Evolutionary conservation across 2,888 invertebrate species (phyloP), one percentile per base, ranked within the genome.

Genomic region (Volucella bombylans): DNA sequence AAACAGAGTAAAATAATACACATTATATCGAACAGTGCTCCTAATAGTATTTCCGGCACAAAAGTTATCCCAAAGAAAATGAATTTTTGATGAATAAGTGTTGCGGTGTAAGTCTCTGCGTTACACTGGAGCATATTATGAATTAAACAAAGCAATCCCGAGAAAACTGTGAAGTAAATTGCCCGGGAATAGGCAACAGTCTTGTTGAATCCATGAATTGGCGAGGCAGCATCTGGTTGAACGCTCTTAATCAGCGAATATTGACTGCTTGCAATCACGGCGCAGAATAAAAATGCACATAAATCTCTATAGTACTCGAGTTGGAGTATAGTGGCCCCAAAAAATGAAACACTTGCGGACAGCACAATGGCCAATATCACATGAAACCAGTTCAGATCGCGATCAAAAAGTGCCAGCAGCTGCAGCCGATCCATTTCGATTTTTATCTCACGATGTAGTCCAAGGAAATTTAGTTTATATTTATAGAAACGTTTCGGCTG

Each of bases 151-250:
- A 94, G 87, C 85, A 94, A 89, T 0, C 92, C 93, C 8, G 95
- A 94, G 89, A 96, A 96, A 50, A 98, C 89, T 88, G 97, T 97
- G 90, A 98, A 99, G 92, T 99, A 99, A 14, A 98, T 96, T 6
- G 99, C 97, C 83, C 98, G 94, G 23, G 97, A 97, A 91, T 97
- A 98, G 45, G 97, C 96, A 47, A 98, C 97, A 88, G 98, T 95
- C 88, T 97, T 95, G 91, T 99, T 99, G 90, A 98, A 99, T 11
- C 99, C 99, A 91, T 99, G 99, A 49, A 98, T 98, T 0, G 99
- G 99, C 2, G 99, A 99, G 0, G 99, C 97, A 0, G 99, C 98
- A 92, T 99, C 99, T 0, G 99, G 99, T 90, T 99, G 99, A 1
- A 99, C 99, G 87, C 98, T 98, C 92, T 99, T 99, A 86, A 99